Percentiles rank a stretch among this genome's conserved stretches.
phyloP scores from a whole-genome alignment of 1,140 invertebrate species.

The Whitmania pigra region DNA sequence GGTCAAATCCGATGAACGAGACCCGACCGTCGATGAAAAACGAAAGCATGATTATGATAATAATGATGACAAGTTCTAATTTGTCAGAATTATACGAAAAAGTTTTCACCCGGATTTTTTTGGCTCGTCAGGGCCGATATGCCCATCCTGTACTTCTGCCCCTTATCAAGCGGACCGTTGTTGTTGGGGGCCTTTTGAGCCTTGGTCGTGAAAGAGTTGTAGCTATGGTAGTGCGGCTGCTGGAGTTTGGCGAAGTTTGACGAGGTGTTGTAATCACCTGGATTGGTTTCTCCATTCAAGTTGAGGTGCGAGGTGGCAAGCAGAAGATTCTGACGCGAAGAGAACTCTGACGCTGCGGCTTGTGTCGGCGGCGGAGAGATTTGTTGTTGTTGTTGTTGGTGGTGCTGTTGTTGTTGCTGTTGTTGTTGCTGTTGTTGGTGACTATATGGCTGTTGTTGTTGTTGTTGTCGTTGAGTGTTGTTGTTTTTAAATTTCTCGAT shows the following conservation, averaged over 20 bases:
- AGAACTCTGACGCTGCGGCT: background rate
- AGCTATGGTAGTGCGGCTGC: background rate
- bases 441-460: background rate
- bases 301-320: too few relatives aligned
- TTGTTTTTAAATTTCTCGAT: background rate
- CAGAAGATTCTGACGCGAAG: background rate
- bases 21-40: background rate
- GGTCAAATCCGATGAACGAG: background rate
- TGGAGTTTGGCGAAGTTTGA: background rate
- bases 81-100: constrained; percentile 12
- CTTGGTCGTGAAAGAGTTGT: background rate
- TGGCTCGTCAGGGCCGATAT: constrained; percentile 1
- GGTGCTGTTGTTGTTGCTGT: constrained; percentile 1
- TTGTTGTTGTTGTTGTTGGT: constrained; percentile 6
- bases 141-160: background rate
- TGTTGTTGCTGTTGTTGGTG: background rate
- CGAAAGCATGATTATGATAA: background rate
- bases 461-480: background rate
- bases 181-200: background rate
- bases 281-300: too few relatives aligned
- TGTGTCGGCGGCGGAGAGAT: background rate
- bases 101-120: background rate
- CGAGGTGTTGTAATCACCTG: too few relatives aligned
- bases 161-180: background rate
- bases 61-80: background rate